Base-by-base conservation (phyloP, 2,797 vertebrate species). In the Sebastiscus albofasciatus region DNA sequence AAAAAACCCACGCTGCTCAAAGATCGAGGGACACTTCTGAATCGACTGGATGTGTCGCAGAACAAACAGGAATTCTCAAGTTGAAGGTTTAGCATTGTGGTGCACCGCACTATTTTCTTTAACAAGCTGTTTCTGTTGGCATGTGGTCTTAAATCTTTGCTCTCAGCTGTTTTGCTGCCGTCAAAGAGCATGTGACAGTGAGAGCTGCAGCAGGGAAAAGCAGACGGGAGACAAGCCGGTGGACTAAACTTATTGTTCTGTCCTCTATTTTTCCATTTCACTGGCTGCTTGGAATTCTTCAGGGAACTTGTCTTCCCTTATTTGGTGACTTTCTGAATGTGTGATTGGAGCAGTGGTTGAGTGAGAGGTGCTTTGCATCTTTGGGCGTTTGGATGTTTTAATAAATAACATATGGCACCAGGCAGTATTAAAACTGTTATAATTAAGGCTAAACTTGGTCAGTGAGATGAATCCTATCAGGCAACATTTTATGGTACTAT, bases 391-490 rank as follows among this genome's bases (percentile, higher is more conserved):
- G 8, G 12, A 34, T 29, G 13, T 64, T 67, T 52, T 24, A 10
- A 55, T 5, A 52, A 34, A 69, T 62, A 18, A 24, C 16, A 56
- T 7, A 22, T 22, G 42, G 13, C 18, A 22, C 20, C 42, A 58
- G 12, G 10, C 10, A 9, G 46, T 58, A n/a, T 31, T 13, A 31
- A 55, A 77, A 27, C 22, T 12, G 22, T 33, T 46, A 20, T 16
- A 34, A 75, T 73, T 24, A 24, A 13, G 13, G 12, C 55, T 80
- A 10, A 81, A 46, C 13, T 26, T 59, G 2, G 13, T 34, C 27
- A 27, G 3, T 77, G 72, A 82, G 58, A 95, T 94, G 93, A 88
- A 86, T 56, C 33, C 24, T 67, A 11, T 94, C 10, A 75, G 42
- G 67, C 62, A 72, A 6, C 80, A 29, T 46, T 34, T 94, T 4